These are phyloP conservation scores for Athalia rosae DNA, from an alignment of 2,888 invertebrate genomes.

Conservation along the genomic window DNA sequence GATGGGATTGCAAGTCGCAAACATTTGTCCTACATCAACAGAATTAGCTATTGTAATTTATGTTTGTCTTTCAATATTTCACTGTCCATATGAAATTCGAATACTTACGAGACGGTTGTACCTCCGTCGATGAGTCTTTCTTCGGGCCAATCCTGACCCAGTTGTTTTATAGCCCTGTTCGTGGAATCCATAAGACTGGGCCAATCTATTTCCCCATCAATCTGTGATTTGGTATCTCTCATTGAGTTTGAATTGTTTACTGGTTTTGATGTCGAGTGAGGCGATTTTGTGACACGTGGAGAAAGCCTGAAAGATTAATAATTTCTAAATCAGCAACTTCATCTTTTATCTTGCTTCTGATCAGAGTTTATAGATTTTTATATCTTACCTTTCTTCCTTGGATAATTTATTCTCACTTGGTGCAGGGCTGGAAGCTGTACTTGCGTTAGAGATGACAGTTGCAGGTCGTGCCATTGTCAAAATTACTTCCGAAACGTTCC, in stretches of 20 bases:
- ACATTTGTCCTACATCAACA: constrained; percentile 59
- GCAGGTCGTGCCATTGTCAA: constrained; percentile 80
- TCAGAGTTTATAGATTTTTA: constrained; percentile 3
- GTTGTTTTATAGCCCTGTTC: constrained; percentile 60
- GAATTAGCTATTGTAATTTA: neutral
- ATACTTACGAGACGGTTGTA: constrained; percentile 65
- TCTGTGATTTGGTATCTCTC: constrained; percentile 62
- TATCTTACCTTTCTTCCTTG: constrained; percentile 76
- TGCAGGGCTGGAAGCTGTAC: constrained; percentile 76
- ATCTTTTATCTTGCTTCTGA: neutral
- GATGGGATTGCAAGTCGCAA: constrained; percentile 77
- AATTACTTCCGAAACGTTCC: constrained; percentile 76
- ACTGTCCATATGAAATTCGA: neutral
- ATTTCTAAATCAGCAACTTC: constrained; percentile 24
- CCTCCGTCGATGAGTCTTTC: constrained; percentile 64
- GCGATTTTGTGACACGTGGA: constrained; percentile 70
- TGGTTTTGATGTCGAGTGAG: constrained; percentile 65
- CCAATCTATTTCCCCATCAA: constrained; percentile 67
- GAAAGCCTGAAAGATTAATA: constrained; percentile 63
- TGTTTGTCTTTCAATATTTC: constrained; percentile 6
- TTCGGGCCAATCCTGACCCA: constrained; percentile 67
- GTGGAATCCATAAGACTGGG: constrained; percentile 63
- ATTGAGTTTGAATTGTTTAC: constrained; percentile 60
- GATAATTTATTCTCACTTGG: constrained; percentile 77
- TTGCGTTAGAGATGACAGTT: constrained; percentile 80